A percentile compares a stretch with the other conserved stretches of the same genome.
Conservation (phyloP, 2,113 vertebrate genomes). For the Tupaia tana region DNA sequence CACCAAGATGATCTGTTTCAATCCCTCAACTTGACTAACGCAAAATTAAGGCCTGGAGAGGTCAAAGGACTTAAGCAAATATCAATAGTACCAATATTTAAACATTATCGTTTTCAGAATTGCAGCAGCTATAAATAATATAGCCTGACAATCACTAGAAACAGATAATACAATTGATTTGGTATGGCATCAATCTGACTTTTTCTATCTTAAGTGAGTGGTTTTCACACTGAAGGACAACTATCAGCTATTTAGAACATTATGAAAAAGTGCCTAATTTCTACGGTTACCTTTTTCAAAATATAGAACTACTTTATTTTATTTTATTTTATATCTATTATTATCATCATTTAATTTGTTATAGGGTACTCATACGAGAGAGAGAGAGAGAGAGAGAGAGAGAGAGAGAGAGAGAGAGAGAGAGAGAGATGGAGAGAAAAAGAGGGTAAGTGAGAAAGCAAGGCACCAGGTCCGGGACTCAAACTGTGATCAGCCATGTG, state of each 20-base stretch:
- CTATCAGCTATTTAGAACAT: neutral
- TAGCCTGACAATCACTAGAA: neutral
- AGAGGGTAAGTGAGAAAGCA: no score
- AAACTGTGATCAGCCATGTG: no score
- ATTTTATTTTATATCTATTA: no score
- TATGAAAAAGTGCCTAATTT: neutral
- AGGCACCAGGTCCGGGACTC: no score
- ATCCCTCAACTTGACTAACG: neutral
- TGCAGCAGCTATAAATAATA: neutral
- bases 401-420: no score
- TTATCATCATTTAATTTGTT: no score
- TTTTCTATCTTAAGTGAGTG: neutral
- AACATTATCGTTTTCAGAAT: neutral
- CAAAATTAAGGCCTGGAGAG: neutral
- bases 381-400: no score
- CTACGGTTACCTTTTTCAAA: neutral
- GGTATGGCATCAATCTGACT: neutral
- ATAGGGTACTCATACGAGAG: no score
- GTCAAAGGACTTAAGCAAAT: slow-evolving; percentile 1
- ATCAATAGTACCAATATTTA: neutral
- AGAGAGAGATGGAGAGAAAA: no score
- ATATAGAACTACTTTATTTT: no score
- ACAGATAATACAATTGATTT: neutral
- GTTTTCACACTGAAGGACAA: neutral
- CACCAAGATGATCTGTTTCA: neutral